Percentiles rank a stretch among this genome's conserved stretches.
Conservation (phyloP, 2,888 invertebrate genomes). For the Lasioglossum pauxillum region DNA sequence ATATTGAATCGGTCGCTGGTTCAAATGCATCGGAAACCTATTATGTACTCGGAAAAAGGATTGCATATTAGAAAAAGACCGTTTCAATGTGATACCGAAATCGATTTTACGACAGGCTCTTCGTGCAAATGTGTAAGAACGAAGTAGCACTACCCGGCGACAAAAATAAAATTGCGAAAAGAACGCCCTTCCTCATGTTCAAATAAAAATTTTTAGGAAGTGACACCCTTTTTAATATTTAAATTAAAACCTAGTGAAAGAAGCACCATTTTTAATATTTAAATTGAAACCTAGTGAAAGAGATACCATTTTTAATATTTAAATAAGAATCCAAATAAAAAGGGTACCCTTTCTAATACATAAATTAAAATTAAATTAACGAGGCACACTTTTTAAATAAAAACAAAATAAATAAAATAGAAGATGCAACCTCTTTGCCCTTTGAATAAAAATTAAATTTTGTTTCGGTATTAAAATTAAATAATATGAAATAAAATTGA, state of each 20-base stretch:
- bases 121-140: background rate
- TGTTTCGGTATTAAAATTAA: background rate
- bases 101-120: background rate
- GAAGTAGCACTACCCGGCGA: background rate
- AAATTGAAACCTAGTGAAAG: background rate
- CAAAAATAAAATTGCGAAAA: background rate
- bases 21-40: conserved; percentile 1
- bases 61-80: background rate
- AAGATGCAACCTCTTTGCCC: background rate
- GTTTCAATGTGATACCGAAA: background rate
- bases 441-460: background rate
- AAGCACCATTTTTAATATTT: background rate
- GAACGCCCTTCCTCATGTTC: background rate
- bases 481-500: background rate
- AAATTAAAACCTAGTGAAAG: background rate
- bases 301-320: background rate
- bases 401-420: too few species aligned
- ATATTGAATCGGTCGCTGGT: background rate
- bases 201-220: background rate
- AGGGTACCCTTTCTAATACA: background rate
- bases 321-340: background rate
- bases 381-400: too few species aligned
- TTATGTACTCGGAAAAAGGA: background rate
- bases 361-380: background rate
- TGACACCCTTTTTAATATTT: background rate